phyloP scores from a whole-genome alignment of 1,140 invertebrate species.

The Carposina sasakii region DNA sequence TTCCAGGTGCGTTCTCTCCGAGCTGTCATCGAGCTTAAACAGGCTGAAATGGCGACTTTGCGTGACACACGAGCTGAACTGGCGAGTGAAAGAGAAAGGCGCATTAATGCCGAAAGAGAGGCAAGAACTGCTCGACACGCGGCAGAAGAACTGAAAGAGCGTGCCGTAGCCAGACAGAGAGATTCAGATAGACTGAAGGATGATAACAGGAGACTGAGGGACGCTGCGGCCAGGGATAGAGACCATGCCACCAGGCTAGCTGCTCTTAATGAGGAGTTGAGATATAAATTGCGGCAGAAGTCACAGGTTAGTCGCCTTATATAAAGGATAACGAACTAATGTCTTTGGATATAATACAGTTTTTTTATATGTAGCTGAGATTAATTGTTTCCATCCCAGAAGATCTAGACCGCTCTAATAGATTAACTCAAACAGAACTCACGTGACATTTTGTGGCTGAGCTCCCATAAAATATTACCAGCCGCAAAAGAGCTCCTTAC shows the following conservation, averaged over 20 bases:
- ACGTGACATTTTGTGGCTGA: no score
- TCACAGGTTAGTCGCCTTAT: constrained; percentile 71
- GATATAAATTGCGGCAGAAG: constrained; percentile 87
- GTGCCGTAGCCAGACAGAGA: constrained; percentile 66
- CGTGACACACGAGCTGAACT: constrained; percentile 78
- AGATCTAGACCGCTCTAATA: no score
- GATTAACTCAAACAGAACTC: no score
- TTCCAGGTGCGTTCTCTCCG: constrained; percentile 80
- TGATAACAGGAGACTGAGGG: constrained; percentile 81
- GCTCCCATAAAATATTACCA: no score
- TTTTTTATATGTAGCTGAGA: no score
- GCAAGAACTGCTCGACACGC: constrained; percentile 63
- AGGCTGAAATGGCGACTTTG: constrained; percentile 80
- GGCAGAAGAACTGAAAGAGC: constrained; percentile 75
- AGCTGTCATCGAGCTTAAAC: constrained; percentile 83
- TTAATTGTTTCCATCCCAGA: no score
- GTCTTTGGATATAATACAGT: no score
- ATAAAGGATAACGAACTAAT: no score
- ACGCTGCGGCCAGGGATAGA: constrained; percentile 79
- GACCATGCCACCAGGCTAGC: constrained; percentile 84
- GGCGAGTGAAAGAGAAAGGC: constrained; percentile 73
- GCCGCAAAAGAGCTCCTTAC: no score
- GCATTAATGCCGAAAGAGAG: constrained; percentile 71
- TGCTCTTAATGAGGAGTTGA: constrained; percentile 89
- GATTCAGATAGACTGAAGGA: constrained; percentile 48